Evolutionary conservation across 2,797 vertebrate species (phyloP).

Genomic region (Alca torda): DNA sequence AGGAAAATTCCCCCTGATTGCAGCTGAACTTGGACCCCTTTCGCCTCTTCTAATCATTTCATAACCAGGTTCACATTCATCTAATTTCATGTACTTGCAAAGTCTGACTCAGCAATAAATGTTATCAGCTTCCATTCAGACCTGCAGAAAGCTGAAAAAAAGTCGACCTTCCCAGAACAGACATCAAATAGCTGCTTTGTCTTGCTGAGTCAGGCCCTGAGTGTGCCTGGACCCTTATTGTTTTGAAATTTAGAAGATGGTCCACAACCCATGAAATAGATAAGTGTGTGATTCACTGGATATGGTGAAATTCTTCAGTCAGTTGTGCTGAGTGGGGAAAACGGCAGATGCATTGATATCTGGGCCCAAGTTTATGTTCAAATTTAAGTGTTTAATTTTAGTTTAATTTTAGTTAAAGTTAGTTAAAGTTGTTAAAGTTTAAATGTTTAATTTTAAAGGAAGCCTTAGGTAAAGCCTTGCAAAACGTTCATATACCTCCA

Average conservation of each 20-base stretch:
- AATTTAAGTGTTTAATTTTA: background rate
- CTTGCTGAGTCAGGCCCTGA: conserved; percentile 53
- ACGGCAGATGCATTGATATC: background rate
- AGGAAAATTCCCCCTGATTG: background rate
- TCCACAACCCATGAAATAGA: background rate
- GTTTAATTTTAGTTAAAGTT: background rate
- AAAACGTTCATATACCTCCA: background rate
- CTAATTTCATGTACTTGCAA: background rate
- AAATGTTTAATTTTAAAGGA: background rate
- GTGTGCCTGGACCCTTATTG: background rate
- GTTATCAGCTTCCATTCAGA: conserved; percentile 22
- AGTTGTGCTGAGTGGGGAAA: background rate
- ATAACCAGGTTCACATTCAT: background rate
- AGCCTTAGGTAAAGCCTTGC: background rate
- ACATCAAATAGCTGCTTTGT: background rate
- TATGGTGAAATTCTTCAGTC: background rate
- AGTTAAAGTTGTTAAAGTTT: no score
- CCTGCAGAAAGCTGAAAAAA: conserved; percentile 1
- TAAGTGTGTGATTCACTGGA: background rate
- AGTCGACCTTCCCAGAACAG: background rate
- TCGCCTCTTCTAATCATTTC: background rate
- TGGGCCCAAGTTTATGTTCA: background rate
- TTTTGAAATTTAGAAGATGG: background rate
- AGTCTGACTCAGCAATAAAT: conserved; percentile 50
- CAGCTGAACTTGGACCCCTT: background rate